Percentiles rank a stretch among this genome's conserved stretches.
phyloP scores from a whole-genome alignment of 1,140 invertebrate species.

The Xylocopa sonorina region DNA sequence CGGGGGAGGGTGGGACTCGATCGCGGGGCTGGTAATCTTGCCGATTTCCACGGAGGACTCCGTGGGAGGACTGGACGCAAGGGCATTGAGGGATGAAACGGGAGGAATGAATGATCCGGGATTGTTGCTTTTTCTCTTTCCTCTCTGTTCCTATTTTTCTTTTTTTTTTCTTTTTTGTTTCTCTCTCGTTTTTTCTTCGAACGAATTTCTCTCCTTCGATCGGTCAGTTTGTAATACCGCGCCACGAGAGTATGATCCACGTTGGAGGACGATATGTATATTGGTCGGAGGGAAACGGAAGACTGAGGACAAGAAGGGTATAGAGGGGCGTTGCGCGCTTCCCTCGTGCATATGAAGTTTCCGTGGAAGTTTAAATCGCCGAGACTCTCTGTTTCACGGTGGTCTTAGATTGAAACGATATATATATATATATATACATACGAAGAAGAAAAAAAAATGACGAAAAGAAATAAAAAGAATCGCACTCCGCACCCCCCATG shows the following conservation, averaged over 20 bases:
- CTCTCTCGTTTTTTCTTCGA: too few species aligned
- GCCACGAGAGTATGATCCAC: neutral
- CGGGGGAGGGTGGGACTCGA: too few species aligned
- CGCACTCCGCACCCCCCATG: conserved; percentile 23
- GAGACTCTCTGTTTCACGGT: neutral
- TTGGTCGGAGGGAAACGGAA: conserved; percentile 18
- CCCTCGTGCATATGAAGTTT: neutral
- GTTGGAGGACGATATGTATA: neutral
- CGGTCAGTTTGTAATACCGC: neutral
- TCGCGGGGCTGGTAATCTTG: too few species aligned
- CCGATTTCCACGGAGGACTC: neutral
- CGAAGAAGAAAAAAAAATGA: neutral
- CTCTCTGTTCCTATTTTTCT: neutral
- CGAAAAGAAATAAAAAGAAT: neutral
- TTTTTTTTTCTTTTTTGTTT: too few species aligned
- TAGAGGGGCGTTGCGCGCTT: conserved; percentile 8
- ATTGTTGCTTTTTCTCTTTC: neutral
- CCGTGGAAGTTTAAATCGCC: neutral
- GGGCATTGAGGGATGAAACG: conserved; percentile 7
- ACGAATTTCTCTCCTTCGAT: too few species aligned
- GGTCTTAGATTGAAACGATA: neutral
- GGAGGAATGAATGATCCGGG: neutral
- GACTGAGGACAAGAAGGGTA: conserved; percentile 35
- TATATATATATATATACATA: too few species aligned
- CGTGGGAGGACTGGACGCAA: neutral